Percentiles rank a stretch among this genome's conserved stretches.
phyloP scores from a whole-genome alignment of 2,113 vertebrate genomes.

The Hemibagrus wyckioides region DNA sequence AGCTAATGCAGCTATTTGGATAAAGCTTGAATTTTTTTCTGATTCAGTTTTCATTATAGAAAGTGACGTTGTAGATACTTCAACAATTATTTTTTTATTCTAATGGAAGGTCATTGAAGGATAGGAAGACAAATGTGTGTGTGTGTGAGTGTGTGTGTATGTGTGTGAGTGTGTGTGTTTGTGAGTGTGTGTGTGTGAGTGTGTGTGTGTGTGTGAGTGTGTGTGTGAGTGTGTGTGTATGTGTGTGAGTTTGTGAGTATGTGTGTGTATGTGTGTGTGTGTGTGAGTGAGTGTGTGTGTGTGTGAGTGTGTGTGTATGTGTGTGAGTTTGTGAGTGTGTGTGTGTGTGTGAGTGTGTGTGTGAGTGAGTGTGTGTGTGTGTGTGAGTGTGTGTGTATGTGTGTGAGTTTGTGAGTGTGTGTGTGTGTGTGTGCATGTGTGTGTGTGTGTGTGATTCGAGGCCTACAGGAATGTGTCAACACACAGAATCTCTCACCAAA shows the following conservation, averaged over 20 bases:
- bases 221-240: slow-evolving; percentile 7
- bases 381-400: slow-evolving; percentile 4
- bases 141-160: no score
- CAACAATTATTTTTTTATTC: no score
- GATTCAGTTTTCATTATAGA: neutral
- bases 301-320: slow-evolving; percentile 1
- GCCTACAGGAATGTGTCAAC: slow-evolving; percentile 47
- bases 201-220: neutral
- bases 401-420: slow-evolving; percentile 11
- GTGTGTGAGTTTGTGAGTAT: slow-evolving; percentile 9
- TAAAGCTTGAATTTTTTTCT: neutral
- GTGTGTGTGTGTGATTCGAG: neutral
- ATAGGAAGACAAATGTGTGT: neutral
- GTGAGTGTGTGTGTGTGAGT: slow-evolving; percentile 18
- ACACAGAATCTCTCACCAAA: slow-evolving; percentile 50
- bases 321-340: slow-evolving; percentile 11
- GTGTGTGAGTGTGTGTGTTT: slow-evolving; percentile 3
- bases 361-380: neutral
- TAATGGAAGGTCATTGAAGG: neutral
- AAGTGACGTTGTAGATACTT: neutral
- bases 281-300: no score
- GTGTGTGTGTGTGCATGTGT: slow-evolving; percentile 16
- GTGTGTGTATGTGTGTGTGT: slow-evolving; percentile 19
- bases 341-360: slow-evolving; percentile 22
- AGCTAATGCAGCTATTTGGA: neutral